phyloP scores from a whole-genome alignment of 2,888 invertebrate species.

The Diogma glabrata region DNA sequence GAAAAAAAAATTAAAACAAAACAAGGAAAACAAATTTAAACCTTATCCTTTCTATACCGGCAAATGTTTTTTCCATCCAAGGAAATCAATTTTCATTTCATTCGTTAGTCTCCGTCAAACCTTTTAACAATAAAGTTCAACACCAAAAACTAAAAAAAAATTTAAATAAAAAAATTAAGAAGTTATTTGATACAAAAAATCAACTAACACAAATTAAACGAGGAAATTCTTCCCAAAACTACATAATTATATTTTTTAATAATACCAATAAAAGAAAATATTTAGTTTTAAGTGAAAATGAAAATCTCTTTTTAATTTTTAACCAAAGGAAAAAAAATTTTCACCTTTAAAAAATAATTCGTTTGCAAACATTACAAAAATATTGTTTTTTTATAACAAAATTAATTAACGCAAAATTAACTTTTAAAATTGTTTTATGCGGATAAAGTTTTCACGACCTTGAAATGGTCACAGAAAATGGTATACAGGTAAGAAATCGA shows the following conservation, averaged over 20 bases:
- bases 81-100: not conserved
- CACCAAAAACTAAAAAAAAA: slow-evolving; percentile 3
- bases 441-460: slow-evolving; percentile 16
- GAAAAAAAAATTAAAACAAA: too few species aligned
- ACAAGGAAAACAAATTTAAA: too few species aligned
- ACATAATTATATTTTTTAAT: too few species aligned
- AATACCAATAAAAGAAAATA: too few species aligned
- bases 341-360: too few species aligned
- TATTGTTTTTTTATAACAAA: too few species aligned
- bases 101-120: slow-evolving; percentile 16
- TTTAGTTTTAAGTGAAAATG: too few species aligned
- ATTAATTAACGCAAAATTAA: too few species aligned
- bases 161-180: slow-evolving; percentile 5
- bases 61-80: not conserved
- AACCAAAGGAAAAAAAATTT: too few species aligned
- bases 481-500: slow-evolving; percentile 31
- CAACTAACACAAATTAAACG: too few species aligned
- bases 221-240: slow-evolving; percentile 5
- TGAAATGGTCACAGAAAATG: slow-evolving; percentile 38
- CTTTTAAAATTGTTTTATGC: slow-evolving; percentile 6
- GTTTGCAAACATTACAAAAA: too few species aligned
- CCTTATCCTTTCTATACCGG: slow-evolving; percentile 3
- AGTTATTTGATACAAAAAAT: slow-evolving; percentile 3
- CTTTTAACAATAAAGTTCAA: slow-evolving; percentile 14
- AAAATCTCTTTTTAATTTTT: too few species aligned